A percentile compares a stretch with the other conserved stretches of the same genome.
Conservation (phyloP, 2,888 invertebrate genomes). For the Idaea biselata region DNA sequence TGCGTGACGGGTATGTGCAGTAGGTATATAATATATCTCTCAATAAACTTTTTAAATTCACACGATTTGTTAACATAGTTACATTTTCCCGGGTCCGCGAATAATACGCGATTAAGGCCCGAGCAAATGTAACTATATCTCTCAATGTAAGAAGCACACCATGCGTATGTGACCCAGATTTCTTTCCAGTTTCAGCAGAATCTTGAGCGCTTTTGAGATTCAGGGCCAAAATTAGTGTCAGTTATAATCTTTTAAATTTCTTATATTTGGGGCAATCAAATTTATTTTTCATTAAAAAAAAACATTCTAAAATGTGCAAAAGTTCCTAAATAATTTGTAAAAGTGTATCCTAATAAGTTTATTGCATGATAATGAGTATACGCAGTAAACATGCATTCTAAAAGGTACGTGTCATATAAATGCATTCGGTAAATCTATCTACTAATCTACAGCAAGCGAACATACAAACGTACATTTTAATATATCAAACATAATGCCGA, state of each 20-base stretch:
- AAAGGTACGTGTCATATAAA: neutral
- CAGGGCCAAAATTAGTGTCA: neutral
- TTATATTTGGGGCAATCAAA: neutral
- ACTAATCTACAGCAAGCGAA: neutral
- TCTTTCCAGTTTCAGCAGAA: no score
- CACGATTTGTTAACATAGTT: no score
- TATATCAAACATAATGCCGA: no score
- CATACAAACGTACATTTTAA: neutral
- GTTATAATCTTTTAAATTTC: neutral
- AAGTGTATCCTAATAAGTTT: neutral
- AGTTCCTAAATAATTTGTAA: neutral
- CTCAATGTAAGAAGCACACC: no score
- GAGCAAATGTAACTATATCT: no score
- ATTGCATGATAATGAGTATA: neutral
- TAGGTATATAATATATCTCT: no score
- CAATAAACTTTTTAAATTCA: no score
- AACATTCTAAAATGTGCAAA: neutral
- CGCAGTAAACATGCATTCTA: neutral
- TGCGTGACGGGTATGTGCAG: no score
- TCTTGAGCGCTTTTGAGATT: neutral
- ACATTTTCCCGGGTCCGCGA: no score
- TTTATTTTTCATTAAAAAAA: neutral
- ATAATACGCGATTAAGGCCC: no score
- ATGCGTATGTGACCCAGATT: conserved; percentile 2
- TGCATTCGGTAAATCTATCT: neutral